phyloP scores from a whole-genome alignment of 2,113 vertebrate genomes.

The Petrocephalus zakoni region DNA sequence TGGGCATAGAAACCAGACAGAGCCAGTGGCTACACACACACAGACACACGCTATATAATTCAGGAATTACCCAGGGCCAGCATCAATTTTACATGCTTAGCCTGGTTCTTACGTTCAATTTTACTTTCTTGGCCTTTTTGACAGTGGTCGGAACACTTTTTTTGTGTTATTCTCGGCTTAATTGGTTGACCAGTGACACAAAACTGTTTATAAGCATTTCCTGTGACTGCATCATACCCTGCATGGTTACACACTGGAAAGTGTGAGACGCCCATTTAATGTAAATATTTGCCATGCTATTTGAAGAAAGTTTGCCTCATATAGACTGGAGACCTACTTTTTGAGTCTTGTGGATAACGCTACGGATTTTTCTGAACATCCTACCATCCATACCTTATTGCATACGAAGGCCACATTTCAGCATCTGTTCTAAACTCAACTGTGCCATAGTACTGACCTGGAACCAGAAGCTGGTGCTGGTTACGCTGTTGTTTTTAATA shows the following conservation, averaged over 20 bases:
- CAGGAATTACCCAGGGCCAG: conserved; percentile 41
- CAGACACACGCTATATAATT: conserved; percentile 53
- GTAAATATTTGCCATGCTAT: not conserved
- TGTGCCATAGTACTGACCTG: not conserved
- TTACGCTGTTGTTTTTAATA: not conserved
- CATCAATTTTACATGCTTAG: conserved; percentile 49
- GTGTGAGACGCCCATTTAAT: not conserved
- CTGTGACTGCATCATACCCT: not conserved
- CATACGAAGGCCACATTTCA: not conserved
- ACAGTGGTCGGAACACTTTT: not conserved
- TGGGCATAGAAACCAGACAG: not conserved
- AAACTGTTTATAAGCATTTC: not conserved
- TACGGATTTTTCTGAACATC: not conserved
- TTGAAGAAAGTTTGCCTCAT: not conserved
- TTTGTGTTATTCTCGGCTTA: not conserved
- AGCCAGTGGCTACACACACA: conserved; percentile 31
- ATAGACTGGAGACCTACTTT: not conserved
- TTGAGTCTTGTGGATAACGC: not conserved
- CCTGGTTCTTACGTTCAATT: conserved; percentile 29
- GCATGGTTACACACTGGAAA: not conserved
- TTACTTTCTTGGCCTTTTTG: not conserved
- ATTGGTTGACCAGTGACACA: not conserved
- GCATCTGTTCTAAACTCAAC: not conserved
- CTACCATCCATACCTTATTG: not conserved
- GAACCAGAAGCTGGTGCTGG: not conserved